Evolutionary conservation across 2,797 vertebrate species (phyloP).

Genomic region (Pygocentrus nattereri): DNA sequence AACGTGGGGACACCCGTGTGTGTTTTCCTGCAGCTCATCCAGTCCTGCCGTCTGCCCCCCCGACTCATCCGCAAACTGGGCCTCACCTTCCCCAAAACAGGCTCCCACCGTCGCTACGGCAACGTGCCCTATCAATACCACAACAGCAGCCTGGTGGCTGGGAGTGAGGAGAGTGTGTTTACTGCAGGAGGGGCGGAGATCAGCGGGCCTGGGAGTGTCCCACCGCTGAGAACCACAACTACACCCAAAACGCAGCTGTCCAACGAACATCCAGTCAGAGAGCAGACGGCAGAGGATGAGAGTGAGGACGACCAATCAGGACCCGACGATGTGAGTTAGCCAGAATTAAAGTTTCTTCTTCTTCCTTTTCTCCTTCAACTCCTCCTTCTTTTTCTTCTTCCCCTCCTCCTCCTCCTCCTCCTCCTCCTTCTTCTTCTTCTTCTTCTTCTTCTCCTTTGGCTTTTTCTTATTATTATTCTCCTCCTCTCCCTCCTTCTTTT

Average conservation of each 20-base stretch:
- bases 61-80: conserved; percentile 88
- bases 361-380: too few relatives aligned
- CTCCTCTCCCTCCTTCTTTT: too few relatives aligned
- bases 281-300: conserved; percentile 61
- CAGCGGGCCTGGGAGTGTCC: conserved; percentile 66
- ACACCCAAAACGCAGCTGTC: neutral
- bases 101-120: conserved; percentile 88
- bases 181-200: conserved; percentile 87
- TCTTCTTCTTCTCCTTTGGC: too few relatives aligned
- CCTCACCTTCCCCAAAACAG: conserved; percentile 87
- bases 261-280: conserved; percentile 26
- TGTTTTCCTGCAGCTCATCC: conserved; percentile 92
- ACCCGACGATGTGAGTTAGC: conserved; percentile 86
- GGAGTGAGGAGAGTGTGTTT: conserved; percentile 82
- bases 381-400: too few relatives aligned
- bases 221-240: neutral
- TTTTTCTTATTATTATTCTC: too few relatives aligned
- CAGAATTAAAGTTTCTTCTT: too few relatives aligned
- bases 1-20: conserved; percentile 91
- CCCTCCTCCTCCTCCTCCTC: too few relatives aligned
- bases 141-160: conserved; percentile 69
- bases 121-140: conserved; percentile 90
- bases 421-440: too few relatives aligned
- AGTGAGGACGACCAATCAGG: conserved; percentile 75
- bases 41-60: conserved; percentile 90